phyloP scores from a whole-genome alignment of 2,888 invertebrate species.

The Physocephala rufipes region DNA sequence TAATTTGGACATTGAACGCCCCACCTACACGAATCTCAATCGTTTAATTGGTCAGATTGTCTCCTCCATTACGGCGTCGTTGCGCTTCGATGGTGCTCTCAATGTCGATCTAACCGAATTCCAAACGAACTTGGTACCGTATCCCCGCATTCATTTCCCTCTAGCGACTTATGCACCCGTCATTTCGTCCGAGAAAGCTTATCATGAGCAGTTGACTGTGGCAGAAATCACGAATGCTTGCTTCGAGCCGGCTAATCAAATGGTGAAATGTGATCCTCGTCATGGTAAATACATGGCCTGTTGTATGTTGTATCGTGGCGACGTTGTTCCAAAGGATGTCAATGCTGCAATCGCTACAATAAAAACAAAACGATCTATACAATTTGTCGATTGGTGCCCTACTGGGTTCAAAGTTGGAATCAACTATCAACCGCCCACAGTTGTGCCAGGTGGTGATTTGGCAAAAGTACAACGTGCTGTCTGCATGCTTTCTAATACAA shows the following conservation, averaged over 20 bases:
- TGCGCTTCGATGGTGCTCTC: slow-evolving; percentile 90
- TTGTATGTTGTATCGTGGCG: slow-evolving; percentile 92
- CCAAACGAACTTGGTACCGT: slow-evolving; percentile 92
- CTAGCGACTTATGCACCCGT: slow-evolving; percentile 91
- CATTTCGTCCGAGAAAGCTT: slow-evolving; percentile 91
- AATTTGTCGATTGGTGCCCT: slow-evolving; percentile 91
- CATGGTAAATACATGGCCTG: slow-evolving; percentile 95
- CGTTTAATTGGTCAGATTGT: slow-evolving; percentile 89
- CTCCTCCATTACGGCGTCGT: slow-evolving; percentile 91
- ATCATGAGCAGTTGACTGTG: slow-evolving; percentile 90
- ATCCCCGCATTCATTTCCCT: slow-evolving; percentile 95
- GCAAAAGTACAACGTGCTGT: slow-evolving; percentile 95
- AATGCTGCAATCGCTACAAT: slow-evolving; percentile 93
- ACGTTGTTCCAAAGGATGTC: slow-evolving; percentile 93
- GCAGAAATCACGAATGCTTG: slow-evolving; percentile 94
- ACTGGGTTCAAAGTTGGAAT: slow-evolving; percentile 84
- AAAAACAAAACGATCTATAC: slow-evolving; percentile 92
- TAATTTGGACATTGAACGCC: slow-evolving; percentile 85
- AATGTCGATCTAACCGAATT: slow-evolving; percentile 95
- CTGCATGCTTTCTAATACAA: slow-evolving; percentile 97
- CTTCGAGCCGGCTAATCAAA: slow-evolving; percentile 94
- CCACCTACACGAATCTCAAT: slow-evolving; percentile 88
- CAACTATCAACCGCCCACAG: slow-evolving; percentile 90
- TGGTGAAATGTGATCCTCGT: slow-evolving; percentile 92
- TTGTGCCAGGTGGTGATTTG: slow-evolving; percentile 90